Conservation (phyloP, 2,797 vertebrate species). For the Trichosurus vulpecula region DNA sequence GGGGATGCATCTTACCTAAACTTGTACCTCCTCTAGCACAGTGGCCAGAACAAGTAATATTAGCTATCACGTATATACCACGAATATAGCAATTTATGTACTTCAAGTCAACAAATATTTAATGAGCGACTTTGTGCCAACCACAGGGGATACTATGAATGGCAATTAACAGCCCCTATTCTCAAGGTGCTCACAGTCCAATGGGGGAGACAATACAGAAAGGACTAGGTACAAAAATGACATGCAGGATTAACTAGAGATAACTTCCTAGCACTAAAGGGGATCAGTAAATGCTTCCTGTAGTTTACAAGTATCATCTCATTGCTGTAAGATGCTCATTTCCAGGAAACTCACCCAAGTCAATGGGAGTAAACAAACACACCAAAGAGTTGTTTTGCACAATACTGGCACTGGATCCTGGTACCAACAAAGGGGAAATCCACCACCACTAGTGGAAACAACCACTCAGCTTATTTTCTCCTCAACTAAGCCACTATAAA, state of each 20-base stretch:
- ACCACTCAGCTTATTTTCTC: background rate
- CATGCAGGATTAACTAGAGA: background rate
- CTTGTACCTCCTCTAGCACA: background rate
- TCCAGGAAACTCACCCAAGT: background rate
- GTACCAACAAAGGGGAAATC: no score
- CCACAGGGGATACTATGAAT: no score
- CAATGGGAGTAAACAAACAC: no score
- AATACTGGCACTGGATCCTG: no score
- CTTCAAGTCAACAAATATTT: background rate
- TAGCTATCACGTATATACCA: background rate
- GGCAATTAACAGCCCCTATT: background rate
- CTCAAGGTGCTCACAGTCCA: background rate
- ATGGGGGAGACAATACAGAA: background rate
- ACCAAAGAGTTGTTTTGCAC: no score
- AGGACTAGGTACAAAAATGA: background rate
- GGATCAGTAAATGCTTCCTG: background rate
- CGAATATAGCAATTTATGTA: background rate
- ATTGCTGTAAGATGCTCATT: background rate
- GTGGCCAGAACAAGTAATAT: background rate
- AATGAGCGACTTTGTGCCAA: no score
- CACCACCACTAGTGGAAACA: no score
- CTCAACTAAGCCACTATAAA: background rate
- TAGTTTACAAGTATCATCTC: background rate
- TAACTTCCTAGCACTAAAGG: background rate
- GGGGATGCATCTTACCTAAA: background rate